Evolutionary conservation across 1,140 invertebrate genomes (phyloP), one percentile per base, ranked within the genome.

Genomic region (Atta cephalotes): DNA sequence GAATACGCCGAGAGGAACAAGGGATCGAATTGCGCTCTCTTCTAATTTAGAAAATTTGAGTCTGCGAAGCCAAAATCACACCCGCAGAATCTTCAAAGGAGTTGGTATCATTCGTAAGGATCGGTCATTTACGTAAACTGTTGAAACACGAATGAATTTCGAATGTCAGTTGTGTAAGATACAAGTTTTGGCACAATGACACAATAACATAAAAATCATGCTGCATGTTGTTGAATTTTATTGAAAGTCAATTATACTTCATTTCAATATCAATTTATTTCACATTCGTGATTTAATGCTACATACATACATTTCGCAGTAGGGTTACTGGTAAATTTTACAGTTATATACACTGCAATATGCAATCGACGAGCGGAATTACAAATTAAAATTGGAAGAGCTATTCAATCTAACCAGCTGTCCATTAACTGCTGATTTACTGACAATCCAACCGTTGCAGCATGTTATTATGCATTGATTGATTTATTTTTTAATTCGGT

Each of bases 21-120:
- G 60, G 28, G 68, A 77, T 79, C 45, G 82, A 81, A 78, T 77
- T 39, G 85, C 84, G 66, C 68, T 31, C 31, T 79, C 65, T 78
- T 72, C 77, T 84, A 89, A 90, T 90, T 89, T 89, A 70, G 78
- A 89, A 89, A 89, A 90, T 89, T 89, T 62, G 45, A 62, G 14
- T 28, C 53, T 35, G 70, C 80, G n/a, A 74, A 74, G 72, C 63
- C 78, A 85, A 85, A 89, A 65, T 87, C 76, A 77, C 58, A 58
- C 81, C 66, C 72, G 66, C 53, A 25, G 70, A 87, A 12, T 71
- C 77, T 56, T 53, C 49, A 76, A 76, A 76, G 25, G 28, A 31
- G 45, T 21, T 14, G 18, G 16, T 21, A 62, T 35, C 21, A 45
- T 21, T 28, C 21, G 39, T 51, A 45, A 70, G 66, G 21, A 16